Conservation (phyloP, 2,888 invertebrate species). For the Trichopoda pennipes region DNA sequence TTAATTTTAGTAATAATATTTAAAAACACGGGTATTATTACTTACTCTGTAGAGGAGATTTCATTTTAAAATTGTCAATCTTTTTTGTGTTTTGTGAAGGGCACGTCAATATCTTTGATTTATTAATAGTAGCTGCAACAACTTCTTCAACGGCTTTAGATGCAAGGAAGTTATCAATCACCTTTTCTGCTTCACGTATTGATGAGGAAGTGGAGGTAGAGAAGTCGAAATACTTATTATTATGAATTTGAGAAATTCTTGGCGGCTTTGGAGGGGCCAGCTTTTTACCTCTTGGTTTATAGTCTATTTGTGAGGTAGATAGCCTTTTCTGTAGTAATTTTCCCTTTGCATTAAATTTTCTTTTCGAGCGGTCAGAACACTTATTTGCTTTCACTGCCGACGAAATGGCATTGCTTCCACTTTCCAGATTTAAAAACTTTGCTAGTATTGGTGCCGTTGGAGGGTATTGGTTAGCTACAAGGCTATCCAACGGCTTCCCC, state of each 20-base stretch:
- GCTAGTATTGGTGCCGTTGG: constrained; percentile 63
- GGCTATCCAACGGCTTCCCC: not conserved
- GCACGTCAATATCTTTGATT: constrained; percentile 3
- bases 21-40: no score
- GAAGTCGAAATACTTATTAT: constrained; percentile 71
- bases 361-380: constrained; percentile 59
- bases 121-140: not conserved
- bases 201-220: constrained; percentile 75
- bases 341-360: constrained; percentile 74
- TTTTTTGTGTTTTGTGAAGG: not conserved
- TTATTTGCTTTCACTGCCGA: constrained; percentile 12
- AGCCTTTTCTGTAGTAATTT: constrained; percentile 77
- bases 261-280: constrained; percentile 77
- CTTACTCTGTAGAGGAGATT: constrained; percentile 76
- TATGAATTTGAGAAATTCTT: constrained; percentile 74
- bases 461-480: not conserved
- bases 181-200: constrained; percentile 76
- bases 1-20: no score
- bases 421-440: constrained; percentile 66
- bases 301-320: constrained; percentile 71
- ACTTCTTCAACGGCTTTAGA: constrained; percentile 70
- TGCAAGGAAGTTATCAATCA: constrained; percentile 75
- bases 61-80: constrained; percentile 69
- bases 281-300: constrained; percentile 72
- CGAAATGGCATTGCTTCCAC: not conserved